These are phyloP conservation scores for Pangasianodon gigas DNA, from an alignment of 2,113 vertebrate genomes.

Conservation along the genomic window DNA sequence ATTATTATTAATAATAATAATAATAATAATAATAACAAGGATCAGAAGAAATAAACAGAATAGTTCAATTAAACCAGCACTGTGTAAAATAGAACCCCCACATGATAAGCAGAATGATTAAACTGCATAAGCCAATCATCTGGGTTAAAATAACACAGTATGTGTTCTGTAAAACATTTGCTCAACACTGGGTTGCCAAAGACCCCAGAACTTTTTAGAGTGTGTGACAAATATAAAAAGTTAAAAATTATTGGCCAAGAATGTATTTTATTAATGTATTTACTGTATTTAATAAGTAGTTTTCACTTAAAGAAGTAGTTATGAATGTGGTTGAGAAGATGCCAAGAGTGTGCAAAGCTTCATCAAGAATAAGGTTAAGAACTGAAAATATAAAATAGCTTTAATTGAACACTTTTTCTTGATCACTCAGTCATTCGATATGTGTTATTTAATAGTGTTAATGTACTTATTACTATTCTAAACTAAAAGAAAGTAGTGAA, in stretches of 20 bases:
- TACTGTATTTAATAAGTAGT: background rate
- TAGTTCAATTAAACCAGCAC: background rate
- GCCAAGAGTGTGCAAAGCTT: background rate
- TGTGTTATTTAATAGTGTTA: background rate
- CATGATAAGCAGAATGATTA: background rate
- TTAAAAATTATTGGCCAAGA: background rate
- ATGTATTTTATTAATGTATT: constrained; percentile 4
- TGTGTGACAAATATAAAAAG: background rate
- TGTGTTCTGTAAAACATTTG: background rate
- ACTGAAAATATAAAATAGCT: background rate
- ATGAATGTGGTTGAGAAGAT: background rate
- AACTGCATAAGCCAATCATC: background rate
- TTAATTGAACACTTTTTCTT: background rate
- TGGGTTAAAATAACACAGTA: background rate
- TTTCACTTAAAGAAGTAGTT: background rate
- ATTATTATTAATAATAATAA: background rate
- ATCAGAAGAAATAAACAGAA: background rate
- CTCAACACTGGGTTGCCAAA: background rate
- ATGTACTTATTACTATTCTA: background rate
- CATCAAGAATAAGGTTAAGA: background rate
- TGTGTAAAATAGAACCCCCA: background rate
- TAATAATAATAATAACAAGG: background rate
- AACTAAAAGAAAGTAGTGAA: background rate
- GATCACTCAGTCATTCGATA: background rate
- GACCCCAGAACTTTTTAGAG: background rate